Conservation (phyloP, 2,113 vertebrate species). For the Rhineura floridana region DNA sequence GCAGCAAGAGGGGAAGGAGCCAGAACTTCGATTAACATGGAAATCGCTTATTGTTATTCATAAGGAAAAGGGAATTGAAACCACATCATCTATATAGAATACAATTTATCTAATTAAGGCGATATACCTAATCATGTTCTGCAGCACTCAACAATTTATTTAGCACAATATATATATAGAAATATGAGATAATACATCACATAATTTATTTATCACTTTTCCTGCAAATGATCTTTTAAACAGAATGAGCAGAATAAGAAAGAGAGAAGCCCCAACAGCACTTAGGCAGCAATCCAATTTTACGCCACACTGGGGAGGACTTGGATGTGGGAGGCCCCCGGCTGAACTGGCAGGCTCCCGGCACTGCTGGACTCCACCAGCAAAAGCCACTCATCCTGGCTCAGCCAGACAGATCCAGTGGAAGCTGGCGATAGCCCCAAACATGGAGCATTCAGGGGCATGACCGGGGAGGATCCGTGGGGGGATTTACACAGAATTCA, state of each 20-base stretch:
- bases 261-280: neutral
- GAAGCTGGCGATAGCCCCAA: too few relatives aligned
- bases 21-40: slow-evolving; percentile 22
- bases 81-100: slow-evolving; percentile 5
- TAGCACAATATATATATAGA: neutral
- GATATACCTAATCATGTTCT: neutral
- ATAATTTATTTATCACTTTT: slow-evolving; percentile 3
- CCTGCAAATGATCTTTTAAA: neutral
- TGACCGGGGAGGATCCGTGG: too few relatives aligned
- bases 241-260: neutral
- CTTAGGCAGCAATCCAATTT: too few relatives aligned
- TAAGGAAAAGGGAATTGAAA: slow-evolving; percentile 18
- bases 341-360: too few relatives aligned
- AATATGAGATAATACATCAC: slow-evolving; percentile 1
- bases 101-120: slow-evolving; percentile 21
- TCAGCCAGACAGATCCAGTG: too few relatives aligned
- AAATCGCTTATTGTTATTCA: slow-evolving; percentile 24
- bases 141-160: slow-evolving; percentile 6
- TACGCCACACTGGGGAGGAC: too few relatives aligned
- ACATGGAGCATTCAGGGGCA: too few relatives aligned
- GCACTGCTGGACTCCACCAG: too few relatives aligned
- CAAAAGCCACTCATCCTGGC: too few relatives aligned
- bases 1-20: neutral
- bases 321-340: too few relatives aligned
- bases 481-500: too few relatives aligned